A percentile compares a stretch with the other conserved stretches of the same genome.
phyloP scores from a whole-genome alignment of 2,797 vertebrate genomes.

The Helicolenus hilgendorfi region DNA sequence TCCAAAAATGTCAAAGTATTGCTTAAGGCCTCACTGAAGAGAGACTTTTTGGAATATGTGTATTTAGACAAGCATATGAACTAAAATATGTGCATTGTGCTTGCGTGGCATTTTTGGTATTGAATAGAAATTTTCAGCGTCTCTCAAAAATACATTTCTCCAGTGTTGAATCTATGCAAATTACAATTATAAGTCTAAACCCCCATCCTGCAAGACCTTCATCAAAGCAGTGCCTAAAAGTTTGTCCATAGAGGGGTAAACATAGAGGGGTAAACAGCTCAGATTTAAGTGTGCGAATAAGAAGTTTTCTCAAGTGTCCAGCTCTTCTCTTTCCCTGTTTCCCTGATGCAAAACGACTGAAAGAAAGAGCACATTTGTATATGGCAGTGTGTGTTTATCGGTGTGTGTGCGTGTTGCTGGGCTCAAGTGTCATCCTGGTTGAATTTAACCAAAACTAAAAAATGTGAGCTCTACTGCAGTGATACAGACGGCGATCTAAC shows the following conservation, averaged over 20 bases:
- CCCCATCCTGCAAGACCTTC: not conserved
- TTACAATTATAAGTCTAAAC: not conserved
- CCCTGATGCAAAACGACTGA: not conserved
- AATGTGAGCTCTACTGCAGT: not conserved
- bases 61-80: not conserved
- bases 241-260: not conserved
- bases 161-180: not conserved
- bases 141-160: not conserved
- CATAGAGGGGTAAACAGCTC: not conserved
- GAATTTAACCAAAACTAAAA: not conserved
- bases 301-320: not conserved
- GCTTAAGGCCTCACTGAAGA: not conserved
- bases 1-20: not conserved
- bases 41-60: not conserved
- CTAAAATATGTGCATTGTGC: not conserved
- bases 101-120: not conserved
- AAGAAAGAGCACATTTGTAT: not conserved
- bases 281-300: not conserved
- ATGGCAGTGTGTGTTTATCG: not conserved
- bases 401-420: not conserved
- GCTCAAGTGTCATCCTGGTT: not conserved
- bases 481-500: not conserved
- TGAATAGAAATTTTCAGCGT: not conserved
- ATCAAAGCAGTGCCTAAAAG: not conserved
- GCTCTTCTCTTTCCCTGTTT: not conserved